These are phyloP conservation scores for Nothobranchius kuhntae DNA, from an alignment of 2,113 vertebrate genomes.

Conservation along the genomic window DNA sequence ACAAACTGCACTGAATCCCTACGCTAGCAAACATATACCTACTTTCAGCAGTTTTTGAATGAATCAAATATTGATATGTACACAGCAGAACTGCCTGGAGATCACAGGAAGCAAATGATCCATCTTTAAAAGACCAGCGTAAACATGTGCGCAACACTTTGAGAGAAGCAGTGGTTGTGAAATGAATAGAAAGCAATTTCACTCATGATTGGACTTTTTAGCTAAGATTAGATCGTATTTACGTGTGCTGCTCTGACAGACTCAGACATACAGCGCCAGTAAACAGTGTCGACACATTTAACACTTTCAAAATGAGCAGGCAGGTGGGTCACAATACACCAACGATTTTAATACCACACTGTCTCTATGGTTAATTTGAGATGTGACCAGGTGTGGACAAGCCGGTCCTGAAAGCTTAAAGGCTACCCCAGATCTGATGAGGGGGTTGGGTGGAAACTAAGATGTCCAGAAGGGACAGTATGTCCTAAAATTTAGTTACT, in stretches of 20 bases:
- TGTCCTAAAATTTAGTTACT: too few relatives aligned
- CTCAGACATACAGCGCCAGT: slow-evolving; percentile 8
- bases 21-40: slow-evolving; percentile 16
- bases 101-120: slow-evolving; percentile 43
- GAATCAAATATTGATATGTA: slow-evolving; percentile 49
- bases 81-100: slow-evolving; percentile 26
- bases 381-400: too few relatives aligned
- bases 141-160: slow-evolving; percentile 45
- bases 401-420: too few relatives aligned
- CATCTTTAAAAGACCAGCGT: slow-evolving; percentile 35
- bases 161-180: slow-evolving; percentile 38
- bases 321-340: not conserved
- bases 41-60: slow-evolving; percentile 37
- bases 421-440: too few relatives aligned
- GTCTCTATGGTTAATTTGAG: too few relatives aligned
- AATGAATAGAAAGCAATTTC: slow-evolving; percentile 67
- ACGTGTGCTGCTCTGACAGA: slow-evolving; percentile 10
- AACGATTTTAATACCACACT: not conserved
- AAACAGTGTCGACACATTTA: not conserved
- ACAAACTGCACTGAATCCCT: not conserved
- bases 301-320: not conserved
- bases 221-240: slow-evolving; percentile 31
- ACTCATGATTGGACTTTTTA: slow-evolving; percentile 47
- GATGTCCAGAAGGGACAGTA: too few relatives aligned
- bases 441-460: too few relatives aligned